Evolutionary conservation across 2,113 vertebrate species (phyloP), one percentile per base, ranked within the genome.

Genomic region (Gymnorhina tibicen): DNA sequence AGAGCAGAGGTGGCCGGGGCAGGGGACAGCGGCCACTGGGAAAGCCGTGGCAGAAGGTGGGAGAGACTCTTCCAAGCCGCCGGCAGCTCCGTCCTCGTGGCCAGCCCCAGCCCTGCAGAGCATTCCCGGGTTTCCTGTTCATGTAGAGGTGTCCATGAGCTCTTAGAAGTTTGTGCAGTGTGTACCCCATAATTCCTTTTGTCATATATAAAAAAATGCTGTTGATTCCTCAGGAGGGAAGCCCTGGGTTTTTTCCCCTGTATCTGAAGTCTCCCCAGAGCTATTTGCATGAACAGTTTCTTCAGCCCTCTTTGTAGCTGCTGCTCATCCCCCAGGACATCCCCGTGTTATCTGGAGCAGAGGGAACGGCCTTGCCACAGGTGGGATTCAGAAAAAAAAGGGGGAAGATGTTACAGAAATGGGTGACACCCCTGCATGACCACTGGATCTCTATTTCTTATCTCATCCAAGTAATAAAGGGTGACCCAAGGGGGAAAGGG

Each of bases 241-340:
- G 60, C 10, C 41, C n/a, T 37, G 69, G 46, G 35, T 24, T 95
- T 60, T 96, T 90, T 63, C 7, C 73, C 87, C 91, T 69, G 76
- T 94, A 92, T 93, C 76, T 95, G 73, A 75, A 77, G 53, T 75
- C 46, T 94, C 93, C 64, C 27, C 70, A 49, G 80, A 95, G 82
- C 81, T 91, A 73, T 69, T 41, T 97, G 97, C 97, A 97, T 97
- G 96, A 96, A 79, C 39, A 67, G 42, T 86, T 93, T 60, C 94
- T 87, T 81, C 62, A 87, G 76, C 56, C 28, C 81, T 85, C 39
- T 58, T 80, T 6, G 53, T 55, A 89, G 85, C 83, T 93, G 73
- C 89, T 86, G 73, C 79, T 82, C 81, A 8, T 59, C 70, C 66
- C 73, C 67, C 66, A 8, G 1, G 24, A 11, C 81, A 82, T 87